Percentiles rank a stretch among this genome's conserved stretches.
Conservation (phyloP, 2,113 vertebrate species). For the Brachyhypopomus gauderio region DNA sequence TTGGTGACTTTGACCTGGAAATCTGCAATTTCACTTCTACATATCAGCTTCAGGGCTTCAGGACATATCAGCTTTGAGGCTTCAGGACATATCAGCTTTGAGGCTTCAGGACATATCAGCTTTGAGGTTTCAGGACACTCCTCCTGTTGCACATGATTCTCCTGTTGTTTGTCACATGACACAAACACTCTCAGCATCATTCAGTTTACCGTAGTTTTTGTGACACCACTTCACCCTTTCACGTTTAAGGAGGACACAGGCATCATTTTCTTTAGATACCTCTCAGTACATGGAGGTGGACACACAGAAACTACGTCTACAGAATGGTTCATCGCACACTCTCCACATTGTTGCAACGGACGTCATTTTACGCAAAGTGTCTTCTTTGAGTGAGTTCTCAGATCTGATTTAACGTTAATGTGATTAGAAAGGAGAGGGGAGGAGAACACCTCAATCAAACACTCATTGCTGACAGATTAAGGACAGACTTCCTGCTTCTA, state of each 20-base stretch:
- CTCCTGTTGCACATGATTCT: too few relatives aligned
- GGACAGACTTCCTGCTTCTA: constrained; percentile 47
- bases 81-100: too few relatives aligned
- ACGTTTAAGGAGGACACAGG: background rate
- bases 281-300: background rate
- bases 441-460: background rate
- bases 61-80: background rate
- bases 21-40: background rate
- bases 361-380: background rate
- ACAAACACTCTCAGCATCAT: too few relatives aligned
- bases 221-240: too few relatives aligned
- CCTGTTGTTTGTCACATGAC: too few relatives aligned
- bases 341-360: background rate
- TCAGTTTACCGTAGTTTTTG: too few relatives aligned
- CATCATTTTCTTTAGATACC: background rate
- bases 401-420: background rate
- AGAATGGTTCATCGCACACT: background rate
- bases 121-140: background rate
- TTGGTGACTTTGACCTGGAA: background rate
- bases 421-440: background rate
- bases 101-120: background rate
- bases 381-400: background rate
- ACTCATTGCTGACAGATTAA: background rate
- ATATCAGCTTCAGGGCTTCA: background rate
- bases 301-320: background rate